Percentiles rank a stretch among this genome's conserved stretches.
Conservation (phyloP, 2,113 vertebrate genomes). For the cat (Felis catus) region F.catus_Fca126_mat1.0 CM031413.1:92142501-92143000, state of each 20-base stretch:
- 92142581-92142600: not conserved
- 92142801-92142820: not conserved
- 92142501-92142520: not conserved
- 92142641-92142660: not conserved
- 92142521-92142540: not conserved
- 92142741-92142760: too few relatives aligned
- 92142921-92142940: not conserved
- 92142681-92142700: not conserved
- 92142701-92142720: not conserved
- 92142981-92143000: not conserved
- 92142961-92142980: not conserved
- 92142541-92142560: not conserved
- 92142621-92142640: not conserved
- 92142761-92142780: not conserved
- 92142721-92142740: too few relatives aligned
- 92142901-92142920: not conserved
- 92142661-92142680: not conserved
- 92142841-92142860: not conserved
- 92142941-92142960: not conserved
- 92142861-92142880: not conserved
- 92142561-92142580: not conserved
- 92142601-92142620: not conserved
- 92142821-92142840: not conserved
- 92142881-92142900: not conserved
- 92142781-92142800: not conserved